Evolutionary conservation across 2,888 invertebrate genomes (phyloP).

Genomic region (Pseudoips prasinana): DNA sequence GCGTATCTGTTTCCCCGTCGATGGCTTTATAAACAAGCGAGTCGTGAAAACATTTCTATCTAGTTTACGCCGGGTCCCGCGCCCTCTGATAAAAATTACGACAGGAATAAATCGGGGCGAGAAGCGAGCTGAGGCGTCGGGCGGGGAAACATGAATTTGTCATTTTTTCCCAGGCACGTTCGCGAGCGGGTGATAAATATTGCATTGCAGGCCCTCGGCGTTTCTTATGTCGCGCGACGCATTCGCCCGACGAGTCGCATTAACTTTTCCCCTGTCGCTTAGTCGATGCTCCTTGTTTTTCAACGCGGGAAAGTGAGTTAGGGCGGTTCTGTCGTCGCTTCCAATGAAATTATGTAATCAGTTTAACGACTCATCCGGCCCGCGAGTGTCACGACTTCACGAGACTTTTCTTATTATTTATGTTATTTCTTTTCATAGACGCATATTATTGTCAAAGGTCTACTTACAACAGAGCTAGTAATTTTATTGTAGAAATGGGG

Average conservation of each 20-base stretch:
- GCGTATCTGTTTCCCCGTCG: constrained; percentile 73
- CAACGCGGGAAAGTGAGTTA: constrained; percentile 64
- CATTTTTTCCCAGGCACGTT: constrained; percentile 79
- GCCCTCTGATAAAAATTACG: constrained; percentile 77
- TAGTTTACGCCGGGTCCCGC: constrained; percentile 66
- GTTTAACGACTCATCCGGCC: constrained; percentile 69
- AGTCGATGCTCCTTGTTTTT: constrained; percentile 65
- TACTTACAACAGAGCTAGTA: no score
- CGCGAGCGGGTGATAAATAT: constrained; percentile 78
- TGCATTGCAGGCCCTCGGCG: constrained; percentile 71
- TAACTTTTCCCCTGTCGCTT: constrained; percentile 62
- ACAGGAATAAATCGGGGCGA: constrained; percentile 69
- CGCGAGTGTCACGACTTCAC: constrained; percentile 52
- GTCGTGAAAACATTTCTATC: constrained; percentile 76
- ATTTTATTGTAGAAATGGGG: no score
- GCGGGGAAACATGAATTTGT: constrained; percentile 76
- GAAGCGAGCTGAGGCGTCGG: constrained; percentile 38
- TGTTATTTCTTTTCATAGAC: constrained; percentile 32
- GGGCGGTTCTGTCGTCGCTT: constrained; percentile 65
- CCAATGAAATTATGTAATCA: constrained; percentile 76
- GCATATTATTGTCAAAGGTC: constrained; percentile 5
- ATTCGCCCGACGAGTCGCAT: constrained; percentile 49
- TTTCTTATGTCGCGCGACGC: constrained; percentile 48
- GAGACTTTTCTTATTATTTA: constrained; percentile 52
- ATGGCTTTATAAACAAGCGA: constrained; percentile 78